Percentiles rank a stretch among this genome's conserved stretches.
Conservation (phyloP, 2,113 vertebrate genomes). For the Periophthalmodon schlosseri region DNA sequence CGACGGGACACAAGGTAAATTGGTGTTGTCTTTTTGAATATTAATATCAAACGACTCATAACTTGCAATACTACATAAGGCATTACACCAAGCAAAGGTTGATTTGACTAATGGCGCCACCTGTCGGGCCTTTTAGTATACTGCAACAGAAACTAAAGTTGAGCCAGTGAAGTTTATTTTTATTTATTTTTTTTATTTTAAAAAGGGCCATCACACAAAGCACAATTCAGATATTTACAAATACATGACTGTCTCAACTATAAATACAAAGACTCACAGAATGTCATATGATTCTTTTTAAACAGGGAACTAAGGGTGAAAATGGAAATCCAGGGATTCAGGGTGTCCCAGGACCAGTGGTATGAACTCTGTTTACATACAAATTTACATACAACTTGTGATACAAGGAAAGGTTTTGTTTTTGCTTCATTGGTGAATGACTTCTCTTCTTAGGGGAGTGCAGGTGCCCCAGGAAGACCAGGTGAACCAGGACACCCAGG, state of each 20-base stretch:
- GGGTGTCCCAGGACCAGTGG: slow-evolving; percentile 82
- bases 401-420: background rate
- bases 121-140: background rate
- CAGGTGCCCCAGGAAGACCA: slow-evolving; percentile 78
- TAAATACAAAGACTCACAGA: background rate
- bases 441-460: slow-evolving; percentile 79
- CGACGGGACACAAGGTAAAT: slow-evolving; percentile 84
- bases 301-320: slow-evolving; percentile 90
- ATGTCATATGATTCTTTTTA: slow-evolving; percentile 21
- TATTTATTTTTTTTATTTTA: background rate
- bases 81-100: too few species aligned
- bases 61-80: background rate
- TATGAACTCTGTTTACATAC: slow-evolving; percentile 60
- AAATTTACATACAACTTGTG: background rate
- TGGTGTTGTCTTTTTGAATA: background rate
- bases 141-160: background rate
- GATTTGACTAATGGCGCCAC: background rate
- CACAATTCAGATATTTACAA: background rate
- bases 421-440: background rate
- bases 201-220: too few species aligned
- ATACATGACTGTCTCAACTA: background rate
- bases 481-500: slow-evolving; percentile 90
- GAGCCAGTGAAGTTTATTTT: background rate
- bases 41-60: background rate
- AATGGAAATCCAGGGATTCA: slow-evolving; percentile 80